Evolutionary conservation across 2,797 vertebrate genomes (phyloP).

Genomic region (Leptoclinus maculatus): DNA sequence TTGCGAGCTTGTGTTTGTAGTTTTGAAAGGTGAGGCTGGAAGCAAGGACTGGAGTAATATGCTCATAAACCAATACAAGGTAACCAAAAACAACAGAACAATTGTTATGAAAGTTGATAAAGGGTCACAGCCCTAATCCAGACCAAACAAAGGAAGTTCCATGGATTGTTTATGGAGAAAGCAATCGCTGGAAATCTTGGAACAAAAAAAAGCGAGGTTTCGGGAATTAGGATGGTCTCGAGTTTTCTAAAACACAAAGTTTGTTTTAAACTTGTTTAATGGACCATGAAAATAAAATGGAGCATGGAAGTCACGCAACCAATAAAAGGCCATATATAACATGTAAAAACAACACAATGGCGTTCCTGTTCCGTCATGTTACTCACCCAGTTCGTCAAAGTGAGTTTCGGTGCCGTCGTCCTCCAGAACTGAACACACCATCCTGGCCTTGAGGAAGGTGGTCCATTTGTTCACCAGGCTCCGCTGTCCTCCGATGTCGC

Average conservation of each 20-base stretch:
- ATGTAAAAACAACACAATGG: not conserved
- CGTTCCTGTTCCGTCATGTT: not conserved
- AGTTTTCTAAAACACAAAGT: slow-evolving; percentile 11
- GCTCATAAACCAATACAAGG: slow-evolving; percentile 15
- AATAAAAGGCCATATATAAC: not conserved
- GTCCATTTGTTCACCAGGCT: slow-evolving; percentile 99
- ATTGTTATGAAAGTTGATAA: slow-evolving; percentile 44
- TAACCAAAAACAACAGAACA: slow-evolving; percentile 50
- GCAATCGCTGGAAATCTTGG: slow-evolving; percentile 30
- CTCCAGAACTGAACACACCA: slow-evolving; percentile 97
- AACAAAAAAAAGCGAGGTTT: slow-evolving; percentile 36
- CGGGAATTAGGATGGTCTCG: not conserved
- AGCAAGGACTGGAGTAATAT: slow-evolving; percentile 12
- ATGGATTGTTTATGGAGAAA: slow-evolving; percentile 56
- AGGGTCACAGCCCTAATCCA: slow-evolving; percentile 42
- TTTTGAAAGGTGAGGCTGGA: slow-evolving; percentile 11
- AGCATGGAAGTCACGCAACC: not conserved
- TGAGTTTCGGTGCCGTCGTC: slow-evolving; percentile 96
- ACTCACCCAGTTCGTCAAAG: slow-evolving; percentile 95
- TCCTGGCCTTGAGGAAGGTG: slow-evolving; percentile 95
- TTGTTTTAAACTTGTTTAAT: slow-evolving; percentile 32
- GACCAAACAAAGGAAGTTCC: slow-evolving; percentile 49
- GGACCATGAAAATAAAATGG: not conserved
- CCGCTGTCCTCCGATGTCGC: slow-evolving; percentile 94
- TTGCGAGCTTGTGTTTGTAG: slow-evolving; percentile 7